Evolutionary conservation across 2,888 invertebrate genomes (phyloP).

Genomic region (Anorthoa munda): DNA sequence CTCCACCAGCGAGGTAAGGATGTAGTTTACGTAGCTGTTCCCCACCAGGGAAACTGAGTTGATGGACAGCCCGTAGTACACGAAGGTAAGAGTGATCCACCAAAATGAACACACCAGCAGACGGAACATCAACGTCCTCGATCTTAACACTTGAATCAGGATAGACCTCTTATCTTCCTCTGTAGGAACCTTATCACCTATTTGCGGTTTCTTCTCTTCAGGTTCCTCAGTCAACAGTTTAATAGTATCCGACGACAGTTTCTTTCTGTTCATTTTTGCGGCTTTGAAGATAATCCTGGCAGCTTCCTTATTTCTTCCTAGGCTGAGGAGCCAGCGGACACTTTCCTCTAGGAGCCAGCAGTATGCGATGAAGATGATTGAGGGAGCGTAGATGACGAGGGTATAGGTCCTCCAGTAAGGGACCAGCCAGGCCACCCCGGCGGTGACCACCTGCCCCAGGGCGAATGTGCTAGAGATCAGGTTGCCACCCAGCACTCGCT

Average conservation of each 20-base stretch:
- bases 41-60: conserved; percentile 94
- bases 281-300: conserved; percentile 88
- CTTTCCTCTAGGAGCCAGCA: conserved; percentile 92
- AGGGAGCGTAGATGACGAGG: conserved; percentile 92
- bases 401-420: conserved; percentile 93
- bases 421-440: conserved; percentile 91
- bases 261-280: conserved; percentile 84
- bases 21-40: conserved; percentile 94
- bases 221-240: conserved; percentile 67
- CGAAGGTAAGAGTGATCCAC: conserved; percentile 95
- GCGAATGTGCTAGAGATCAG: conserved; percentile 93
- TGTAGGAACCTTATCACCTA: conserved; percentile 1
- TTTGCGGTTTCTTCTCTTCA: conserved; percentile 44
- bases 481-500: conserved; percentile 92
- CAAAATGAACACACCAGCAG: conserved; percentile 93
- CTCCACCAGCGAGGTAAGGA: conserved; percentile 92
- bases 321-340: conserved; percentile 93
- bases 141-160: conserved; percentile 85
- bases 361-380: conserved; percentile 91
- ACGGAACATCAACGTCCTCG: conserved; percentile 89
- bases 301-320: conserved; percentile 89
- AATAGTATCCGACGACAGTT: conserved; percentile 80
- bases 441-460: conserved; percentile 92
- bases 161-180: conserved; percentile 66
- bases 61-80: conserved; percentile 95